These are phyloP conservation scores for Athene noctua DNA, from an alignment of 2,113 vertebrate species.

Conservation along the genomic window DNA sequence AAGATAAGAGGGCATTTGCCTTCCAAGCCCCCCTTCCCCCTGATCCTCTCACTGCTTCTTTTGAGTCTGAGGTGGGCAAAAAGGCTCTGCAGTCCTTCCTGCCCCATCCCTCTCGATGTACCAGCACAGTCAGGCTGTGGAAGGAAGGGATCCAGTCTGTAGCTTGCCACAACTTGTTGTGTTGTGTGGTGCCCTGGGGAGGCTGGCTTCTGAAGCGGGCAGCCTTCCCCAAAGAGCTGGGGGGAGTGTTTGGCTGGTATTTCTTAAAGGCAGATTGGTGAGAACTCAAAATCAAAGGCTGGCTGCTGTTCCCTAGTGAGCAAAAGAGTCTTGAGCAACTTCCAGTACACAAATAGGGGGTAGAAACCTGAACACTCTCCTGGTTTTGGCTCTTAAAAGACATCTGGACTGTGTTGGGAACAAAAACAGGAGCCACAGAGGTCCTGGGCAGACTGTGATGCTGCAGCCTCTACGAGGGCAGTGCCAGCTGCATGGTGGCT, in stretches of 20 bases:
- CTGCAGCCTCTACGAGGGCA: neutral
- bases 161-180: neutral
- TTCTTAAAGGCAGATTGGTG: neutral
- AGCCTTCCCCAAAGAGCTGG: neutral
- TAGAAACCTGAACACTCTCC: neutral
- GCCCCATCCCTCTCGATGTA: neutral
- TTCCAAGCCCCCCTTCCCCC: neutral
- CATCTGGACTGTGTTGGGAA: neutral
- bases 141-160: neutral
- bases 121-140: neutral
- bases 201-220: neutral
- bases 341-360: neutral
- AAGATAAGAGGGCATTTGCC: conserved; percentile 33
- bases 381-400: neutral
- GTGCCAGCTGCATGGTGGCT: neutral
- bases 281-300: neutral
- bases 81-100: neutral
- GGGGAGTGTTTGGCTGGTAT: neutral
- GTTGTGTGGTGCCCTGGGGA: neutral
- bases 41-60: neutral
- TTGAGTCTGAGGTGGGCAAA: neutral
- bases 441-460: neutral
- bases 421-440: neutral
- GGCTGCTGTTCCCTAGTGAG: neutral
- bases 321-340: neutral